Conservation (phyloP, 2,113 vertebrate species). For the Alethe diademata region DNA sequence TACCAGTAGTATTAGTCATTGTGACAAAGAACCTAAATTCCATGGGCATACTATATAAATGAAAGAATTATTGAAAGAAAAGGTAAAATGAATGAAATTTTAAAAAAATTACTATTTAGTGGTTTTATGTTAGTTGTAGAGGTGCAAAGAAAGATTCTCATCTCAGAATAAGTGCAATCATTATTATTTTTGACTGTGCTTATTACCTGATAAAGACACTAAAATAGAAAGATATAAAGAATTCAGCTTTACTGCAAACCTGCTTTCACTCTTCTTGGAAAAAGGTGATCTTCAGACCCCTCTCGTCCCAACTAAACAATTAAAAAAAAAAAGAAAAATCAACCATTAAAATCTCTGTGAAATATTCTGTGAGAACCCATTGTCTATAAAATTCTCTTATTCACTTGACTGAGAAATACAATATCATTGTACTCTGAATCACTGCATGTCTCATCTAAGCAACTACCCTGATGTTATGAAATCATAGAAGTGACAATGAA, state of each 20-base stretch:
- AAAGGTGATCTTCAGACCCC: not conserved
- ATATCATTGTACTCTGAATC: not conserved
- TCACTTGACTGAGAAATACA: not conserved
- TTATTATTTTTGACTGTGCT: not conserved
- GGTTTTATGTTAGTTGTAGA: not conserved
- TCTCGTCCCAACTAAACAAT: not conserved
- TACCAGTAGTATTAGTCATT: not conserved
- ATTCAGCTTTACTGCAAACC: not conserved
- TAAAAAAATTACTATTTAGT: not conserved
- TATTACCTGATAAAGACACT: rapidly evolving
- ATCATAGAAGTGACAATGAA: not conserved
- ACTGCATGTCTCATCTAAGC: not conserved
- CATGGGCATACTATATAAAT: not conserved
- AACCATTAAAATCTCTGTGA: not conserved
- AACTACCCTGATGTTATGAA: not conserved
- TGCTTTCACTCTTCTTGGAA: not conserved
- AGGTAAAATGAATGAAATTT: not conserved
- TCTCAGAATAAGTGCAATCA: not conserved
- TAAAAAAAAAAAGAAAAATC: not conserved
- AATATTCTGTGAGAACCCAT: not conserved
- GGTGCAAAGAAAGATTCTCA: not conserved
- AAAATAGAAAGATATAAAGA: not conserved
- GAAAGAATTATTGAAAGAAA: not conserved
- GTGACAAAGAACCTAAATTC: not conserved
- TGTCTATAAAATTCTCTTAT: not conserved